phyloP scores from a whole-genome alignment of 1,140 invertebrate genomes.

The Trachymyrmex septentrionalis region DNA sequence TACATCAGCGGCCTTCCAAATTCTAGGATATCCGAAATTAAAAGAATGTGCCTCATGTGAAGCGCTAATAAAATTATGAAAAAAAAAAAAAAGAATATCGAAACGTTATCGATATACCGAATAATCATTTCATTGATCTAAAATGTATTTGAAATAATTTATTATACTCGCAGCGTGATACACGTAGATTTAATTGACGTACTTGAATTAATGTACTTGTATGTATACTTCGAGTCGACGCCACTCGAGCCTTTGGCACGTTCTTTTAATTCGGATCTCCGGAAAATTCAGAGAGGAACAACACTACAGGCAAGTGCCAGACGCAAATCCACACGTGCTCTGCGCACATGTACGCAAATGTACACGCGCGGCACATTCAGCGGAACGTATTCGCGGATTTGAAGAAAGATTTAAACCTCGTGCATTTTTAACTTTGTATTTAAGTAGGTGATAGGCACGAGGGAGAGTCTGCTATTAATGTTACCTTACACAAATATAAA shows the following conservation, averaged over 20 bases:
- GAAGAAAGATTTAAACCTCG: conserved; percentile 73
- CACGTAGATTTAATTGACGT: not conserved
- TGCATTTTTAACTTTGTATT: conserved; percentile 83
- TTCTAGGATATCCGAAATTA: conserved; percentile 62
- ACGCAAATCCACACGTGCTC: conserved; percentile 29
- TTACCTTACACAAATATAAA: conserved; percentile 76
- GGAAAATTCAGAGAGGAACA: conserved; percentile 25
- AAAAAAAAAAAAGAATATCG: conserved; percentile 29
- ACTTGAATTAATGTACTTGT: not conserved
- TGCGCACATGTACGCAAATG: conserved; percentile 46
- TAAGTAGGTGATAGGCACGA: conserved; percentile 74
- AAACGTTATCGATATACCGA: conserved; percentile 12
- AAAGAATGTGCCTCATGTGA: conserved; percentile 53
- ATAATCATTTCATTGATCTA: conserved; percentile 6
- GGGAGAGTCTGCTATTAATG: conserved; percentile 68
- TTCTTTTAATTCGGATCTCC: conserved; percentile 56
- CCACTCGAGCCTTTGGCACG: not conserved
- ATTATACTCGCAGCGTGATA: not conserved
- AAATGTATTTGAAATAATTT: not conserved
- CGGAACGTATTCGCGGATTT: conserved; percentile 51
- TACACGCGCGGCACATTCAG: conserved; percentile 61
- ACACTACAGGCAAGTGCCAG: conserved; percentile 22
- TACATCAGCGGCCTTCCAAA: conserved; percentile 69
- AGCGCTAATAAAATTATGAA: not conserved
- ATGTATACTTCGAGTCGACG: not conserved